phyloP scores from a whole-genome alignment of 2,888 invertebrate genomes.

The Mimas tiliae region DNA sequence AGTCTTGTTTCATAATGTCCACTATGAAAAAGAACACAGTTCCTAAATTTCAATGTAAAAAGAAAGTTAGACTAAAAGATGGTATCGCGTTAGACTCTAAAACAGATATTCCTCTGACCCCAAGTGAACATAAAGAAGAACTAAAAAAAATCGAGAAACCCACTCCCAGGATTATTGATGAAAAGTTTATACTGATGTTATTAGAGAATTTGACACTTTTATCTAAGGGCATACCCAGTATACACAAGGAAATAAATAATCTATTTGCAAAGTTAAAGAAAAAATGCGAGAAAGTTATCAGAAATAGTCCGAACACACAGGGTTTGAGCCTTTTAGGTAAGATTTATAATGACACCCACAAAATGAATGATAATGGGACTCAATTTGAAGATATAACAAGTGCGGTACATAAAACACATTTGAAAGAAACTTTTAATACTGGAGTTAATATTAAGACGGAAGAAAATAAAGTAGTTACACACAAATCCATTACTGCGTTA shows the following conservation, averaged over 20 bases:
- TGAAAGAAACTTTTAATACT: conserved; percentile 4
- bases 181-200: conserved; percentile 66
- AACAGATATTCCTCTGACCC: conserved; percentile 31
- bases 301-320: conserved; percentile 46
- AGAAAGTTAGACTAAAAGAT: conserved; percentile 43
- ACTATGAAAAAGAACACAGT: conserved; percentile 49
- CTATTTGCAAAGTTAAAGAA: conserved; percentile 60
- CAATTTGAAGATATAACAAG: background rate
- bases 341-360: conserved; percentile 57
- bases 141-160: conserved; percentile 52
- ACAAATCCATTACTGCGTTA: conserved; percentile 6
- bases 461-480: conserved; percentile 1
- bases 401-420: background rate
- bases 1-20: conserved; percentile 60
- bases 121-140: conserved; percentile 38
- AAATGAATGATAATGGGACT: conserved; percentile 39
- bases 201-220: conserved; percentile 65
- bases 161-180: conserved; percentile 60
- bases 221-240: conserved; percentile 57
- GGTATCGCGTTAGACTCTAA: conserved; percentile 33
- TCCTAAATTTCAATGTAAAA: conserved; percentile 44
- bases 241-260: conserved; percentile 64
- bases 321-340: conserved; percentile 64
- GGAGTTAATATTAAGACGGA: background rate
- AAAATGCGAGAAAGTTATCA: conserved; percentile 56